A percentile compares a stretch with the other conserved stretches of the same genome.
phyloP scores from a whole-genome alignment of 2,113 vertebrate genomes.

The Cololabis saira region DNA sequence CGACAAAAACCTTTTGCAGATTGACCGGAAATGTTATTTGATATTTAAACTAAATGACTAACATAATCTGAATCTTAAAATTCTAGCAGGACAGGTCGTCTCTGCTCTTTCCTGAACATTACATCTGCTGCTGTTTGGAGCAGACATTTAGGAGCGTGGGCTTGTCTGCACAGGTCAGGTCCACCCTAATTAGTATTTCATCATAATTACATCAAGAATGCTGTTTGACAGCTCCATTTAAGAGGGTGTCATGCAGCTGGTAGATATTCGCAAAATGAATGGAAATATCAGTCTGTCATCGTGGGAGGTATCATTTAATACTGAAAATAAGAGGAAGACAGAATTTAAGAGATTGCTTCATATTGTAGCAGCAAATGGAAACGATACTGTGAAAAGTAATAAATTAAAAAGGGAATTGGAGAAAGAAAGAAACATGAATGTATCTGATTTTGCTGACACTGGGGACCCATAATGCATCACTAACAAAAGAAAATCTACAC shows the following conservation, averaged over 20 bases:
- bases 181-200: conserved; percentile 74
- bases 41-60: conserved; percentile 33
- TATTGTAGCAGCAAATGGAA: not conserved
- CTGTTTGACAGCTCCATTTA: conserved; percentile 70
- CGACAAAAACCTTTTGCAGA: conserved; percentile 7
- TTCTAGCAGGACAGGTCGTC: conserved; percentile 21
- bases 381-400: not conserved
- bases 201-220: conserved; percentile 69
- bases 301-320: conserved; percentile 5
- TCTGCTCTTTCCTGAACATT: conserved; percentile 51
- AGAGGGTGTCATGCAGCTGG: conserved; percentile 38
- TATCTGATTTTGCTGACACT: too few relatives aligned
- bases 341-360: not conserved
- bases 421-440: not conserved
- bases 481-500: not conserved
- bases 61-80: conserved; percentile 43
- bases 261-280: conserved; percentile 32
- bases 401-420: not conserved
- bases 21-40: conserved; percentile 20
- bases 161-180: conserved; percentile 65
- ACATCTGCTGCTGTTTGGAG: conserved; percentile 73
- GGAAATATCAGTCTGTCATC: conserved; percentile 23
- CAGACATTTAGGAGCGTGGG: conserved; percentile 57
- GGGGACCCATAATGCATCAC: not conserved
- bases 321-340: not conserved